phyloP scores from a whole-genome alignment of 1,140 invertebrate species.

The Ooceraea biroi region DNA sequence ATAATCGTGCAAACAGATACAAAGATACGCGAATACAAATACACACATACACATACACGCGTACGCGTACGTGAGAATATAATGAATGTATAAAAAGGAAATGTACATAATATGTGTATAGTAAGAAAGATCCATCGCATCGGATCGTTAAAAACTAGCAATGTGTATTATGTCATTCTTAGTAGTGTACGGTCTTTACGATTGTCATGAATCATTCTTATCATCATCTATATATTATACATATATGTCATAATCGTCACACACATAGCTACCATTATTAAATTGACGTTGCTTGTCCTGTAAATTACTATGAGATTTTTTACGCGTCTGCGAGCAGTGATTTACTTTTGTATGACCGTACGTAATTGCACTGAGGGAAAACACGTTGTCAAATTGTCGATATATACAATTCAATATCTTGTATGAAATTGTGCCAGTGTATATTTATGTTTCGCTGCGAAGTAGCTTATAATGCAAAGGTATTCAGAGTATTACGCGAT shows the following conservation, averaged over 20 bases:
- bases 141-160: conserved; percentile 45
- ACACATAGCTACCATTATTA: conserved; percentile 42
- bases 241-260: conserved; percentile 41
- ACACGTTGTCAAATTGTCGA: conserved; percentile 23
- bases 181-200: conserved; percentile 22
- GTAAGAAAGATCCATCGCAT: conserved; percentile 62
- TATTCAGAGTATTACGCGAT: too few relatives aligned
- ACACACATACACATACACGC: conserved; percentile 41
- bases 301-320: conserved; percentile 77
- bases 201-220: conserved; percentile 51
- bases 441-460: conserved; percentile 9
- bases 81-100: conserved; percentile 69
- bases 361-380: conserved; percentile 1
- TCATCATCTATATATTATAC: conserved; percentile 49
- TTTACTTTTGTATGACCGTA: conserved; percentile 43
- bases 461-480: background rate
- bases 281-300: conserved; percentile 59
- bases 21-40: too few relatives aligned
- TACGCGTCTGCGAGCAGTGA: conserved; percentile 53
- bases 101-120: conserved; percentile 80
- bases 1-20: too few relatives aligned
- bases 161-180: conserved; percentile 50
- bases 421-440: background rate
- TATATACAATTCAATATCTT: conserved; percentile 5
- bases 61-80: conserved; percentile 60